These are phyloP conservation scores for Anneissia japonica DNA, from an alignment of 35 echinoderm and acorn worm genomes.

Conservation along the genomic window DNA sequence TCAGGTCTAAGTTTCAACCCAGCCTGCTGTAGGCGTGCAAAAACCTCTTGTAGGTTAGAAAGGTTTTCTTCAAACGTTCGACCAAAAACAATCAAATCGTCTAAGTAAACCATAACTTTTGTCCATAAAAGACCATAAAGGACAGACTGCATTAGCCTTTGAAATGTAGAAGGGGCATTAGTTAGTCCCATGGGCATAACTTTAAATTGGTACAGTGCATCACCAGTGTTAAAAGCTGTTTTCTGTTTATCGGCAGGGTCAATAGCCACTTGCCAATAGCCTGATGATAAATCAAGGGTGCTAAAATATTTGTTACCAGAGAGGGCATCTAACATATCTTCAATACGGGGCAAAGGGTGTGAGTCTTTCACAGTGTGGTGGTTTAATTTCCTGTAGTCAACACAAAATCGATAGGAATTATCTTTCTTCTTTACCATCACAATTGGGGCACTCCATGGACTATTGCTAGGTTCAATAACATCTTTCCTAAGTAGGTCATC, in stretches of 20 bases:
- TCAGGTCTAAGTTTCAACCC: slow-evolving; percentile 40
- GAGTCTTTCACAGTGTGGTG: neutral
- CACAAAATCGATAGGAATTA: slow-evolving; percentile 23
- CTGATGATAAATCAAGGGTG: neutral
- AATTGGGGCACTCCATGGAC: slow-evolving; percentile 46
- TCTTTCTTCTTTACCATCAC: slow-evolving; percentile 51
- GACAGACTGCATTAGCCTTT: slow-evolving; percentile 37
- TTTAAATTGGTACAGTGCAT: slow-evolving; percentile 34
- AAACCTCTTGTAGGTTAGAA: slow-evolving; percentile 28
- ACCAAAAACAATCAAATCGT: slow-evolving; percentile 51
- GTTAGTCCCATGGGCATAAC: slow-evolving; percentile 35
- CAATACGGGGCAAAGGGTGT: neutral
- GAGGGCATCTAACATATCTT: neutral
- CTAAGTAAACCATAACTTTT: slow-evolving; percentile 30
- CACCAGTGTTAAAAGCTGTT: slow-evolving; percentile 18
- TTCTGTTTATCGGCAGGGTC: neutral
- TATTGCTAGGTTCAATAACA: slow-evolving; percentile 33
- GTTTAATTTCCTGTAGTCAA: slow-evolving; percentile 26
- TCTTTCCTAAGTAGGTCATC: slow-evolving; percentile 7
- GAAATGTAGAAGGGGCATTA: slow-evolving; percentile 31
- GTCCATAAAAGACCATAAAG: slow-evolving; percentile 15
- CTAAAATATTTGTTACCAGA: neutral
- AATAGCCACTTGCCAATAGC: slow-evolving; percentile 16
- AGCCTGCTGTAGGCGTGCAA: neutral
- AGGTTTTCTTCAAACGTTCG: slow-evolving; percentile 37